These are phyloP conservation scores for Tetranychus piercei DNA, from an alignment of 2,888 invertebrate species.

Conservation along the genomic window DNA sequence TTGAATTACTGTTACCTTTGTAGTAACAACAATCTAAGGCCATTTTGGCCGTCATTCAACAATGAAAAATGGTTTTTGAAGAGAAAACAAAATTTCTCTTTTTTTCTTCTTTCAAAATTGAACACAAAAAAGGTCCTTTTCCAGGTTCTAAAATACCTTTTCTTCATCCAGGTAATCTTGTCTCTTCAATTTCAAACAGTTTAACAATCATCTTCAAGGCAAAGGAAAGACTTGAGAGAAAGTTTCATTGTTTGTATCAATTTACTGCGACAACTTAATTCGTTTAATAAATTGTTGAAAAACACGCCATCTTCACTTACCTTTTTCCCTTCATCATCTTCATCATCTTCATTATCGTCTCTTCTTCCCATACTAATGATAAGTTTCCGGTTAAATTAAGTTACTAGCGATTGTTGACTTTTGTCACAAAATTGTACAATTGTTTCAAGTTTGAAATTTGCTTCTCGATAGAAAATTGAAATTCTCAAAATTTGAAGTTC, in stretches of 20 bases:
- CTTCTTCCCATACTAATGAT: not conserved
- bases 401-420: not conserved
- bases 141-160: not conserved
- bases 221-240: too few species aligned
- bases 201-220: too few species aligned
- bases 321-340: not conserved
- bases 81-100: not conserved
- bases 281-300: not conserved
- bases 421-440: not conserved
- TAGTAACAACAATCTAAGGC: not conserved
- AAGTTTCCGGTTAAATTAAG: not conserved
- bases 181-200: too few species aligned
- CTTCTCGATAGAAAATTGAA: not conserved
- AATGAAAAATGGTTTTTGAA: not conserved
- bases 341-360: not conserved
- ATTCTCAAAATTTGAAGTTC: too few species aligned
- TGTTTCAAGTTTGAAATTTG: not conserved
- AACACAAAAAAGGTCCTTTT: too few species aligned
- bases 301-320: not conserved
- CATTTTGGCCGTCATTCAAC: not conserved
- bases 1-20: not conserved
- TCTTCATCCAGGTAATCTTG: not conserved
- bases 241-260: not conserved
- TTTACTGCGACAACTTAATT: not conserved
- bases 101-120: not conserved